Base-by-base conservation (phyloP, 2,113 vertebrate genomes). In the Tetraodon nigroviridis region DNA sequence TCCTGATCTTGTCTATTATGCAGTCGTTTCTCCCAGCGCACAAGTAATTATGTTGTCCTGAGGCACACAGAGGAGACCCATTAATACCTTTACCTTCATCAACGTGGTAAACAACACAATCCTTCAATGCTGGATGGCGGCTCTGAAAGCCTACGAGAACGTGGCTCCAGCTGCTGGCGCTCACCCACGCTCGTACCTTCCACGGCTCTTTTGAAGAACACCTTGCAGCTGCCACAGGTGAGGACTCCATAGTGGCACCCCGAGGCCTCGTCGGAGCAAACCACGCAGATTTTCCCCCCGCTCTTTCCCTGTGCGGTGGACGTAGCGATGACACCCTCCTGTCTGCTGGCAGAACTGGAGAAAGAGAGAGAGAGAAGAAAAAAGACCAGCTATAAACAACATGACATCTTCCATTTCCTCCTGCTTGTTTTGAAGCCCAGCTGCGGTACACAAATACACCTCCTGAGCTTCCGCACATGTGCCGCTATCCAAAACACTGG, bases 21-120 rank as follows among this genome's bases (percentile, higher is more conserved):
- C 97, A 99, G 69, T 99, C 97, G 41, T 99, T 99, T 58, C 96
- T 92, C 78, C 96, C 97, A n/a, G 97, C 97, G 24, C 97, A 99
- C 76, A 98, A 91, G 69, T 99, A 99, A 80, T 98, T 98, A 89
- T 99, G 97, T 85, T 98, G 97, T 71, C 97, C 97, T 98, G 79
- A 7, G 46, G 55, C 55, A 44, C 46, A 79, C 48, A 65, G 67
- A 61, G 50, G 21, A 80, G 5, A 12, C 55, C 56, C 40, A 64
- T 64, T 40, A 11, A 58, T 44, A 19, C 50, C 58, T 65, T 80
- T 59, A 75, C 41, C 29, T 19, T 61, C 6, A 61, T 7, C 48
- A 50, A 17, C 21, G 42, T 55, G 16, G 13, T 11, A 62, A 62
- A 64, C 22, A 40, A 29, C 40, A 53, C 19, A 19, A 44, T 16